Evolutionary conservation across 1,140 invertebrate species (phyloP), one percentile per base, ranked within the genome.

Genomic region (Archegozetes longisetosus): DNA sequence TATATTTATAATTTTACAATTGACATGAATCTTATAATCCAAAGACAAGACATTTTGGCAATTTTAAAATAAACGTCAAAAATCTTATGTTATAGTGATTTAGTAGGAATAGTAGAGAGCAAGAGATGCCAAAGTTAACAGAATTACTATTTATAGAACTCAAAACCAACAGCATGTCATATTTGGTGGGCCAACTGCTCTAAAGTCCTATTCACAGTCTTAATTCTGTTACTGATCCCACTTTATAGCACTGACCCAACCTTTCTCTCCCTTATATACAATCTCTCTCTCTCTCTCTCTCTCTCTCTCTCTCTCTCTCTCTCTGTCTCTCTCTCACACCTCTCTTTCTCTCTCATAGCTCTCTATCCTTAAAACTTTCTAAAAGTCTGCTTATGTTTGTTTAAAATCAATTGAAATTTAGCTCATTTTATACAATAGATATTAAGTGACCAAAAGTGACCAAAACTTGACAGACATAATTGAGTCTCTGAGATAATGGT

Each of bases 251-350:
- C n/a, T n/a, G n/a, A n/a, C n/a, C n/a, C n/a, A n/a, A n/a, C 46
- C 46, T 47, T n/a, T 47, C 46, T n/a, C 46, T 14, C 46, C n/a
- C 46, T 14, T 14, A n/a, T 14, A 14, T 14, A 14, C 46, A 47
- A 47, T 52, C 50, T 52, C 50, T 25, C 50, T 52, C 50, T 23
- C 50, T 52, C 50, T 28, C 50, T 52, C 27, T 52, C 50, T 52
- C 50, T 52, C 50, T 52, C 50, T 25, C 50, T 52, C 50, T 52
- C 50, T 52, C 50, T 23, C 50, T 52, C 22, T 52, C 50, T 52
- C 22, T 52, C 50, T 52, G 6, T 52, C 50, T 23, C 50, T 52
- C 27, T 23, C 50, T 52, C 22, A 9, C 50, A 6, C 20, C 50
- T 25, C 50, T 23, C 22, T 28, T 25, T 23, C 50, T 25, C 22